Evolutionary conservation across 1,140 invertebrate species (phyloP).

Genomic region (Kradibia gibbosae): DNA sequence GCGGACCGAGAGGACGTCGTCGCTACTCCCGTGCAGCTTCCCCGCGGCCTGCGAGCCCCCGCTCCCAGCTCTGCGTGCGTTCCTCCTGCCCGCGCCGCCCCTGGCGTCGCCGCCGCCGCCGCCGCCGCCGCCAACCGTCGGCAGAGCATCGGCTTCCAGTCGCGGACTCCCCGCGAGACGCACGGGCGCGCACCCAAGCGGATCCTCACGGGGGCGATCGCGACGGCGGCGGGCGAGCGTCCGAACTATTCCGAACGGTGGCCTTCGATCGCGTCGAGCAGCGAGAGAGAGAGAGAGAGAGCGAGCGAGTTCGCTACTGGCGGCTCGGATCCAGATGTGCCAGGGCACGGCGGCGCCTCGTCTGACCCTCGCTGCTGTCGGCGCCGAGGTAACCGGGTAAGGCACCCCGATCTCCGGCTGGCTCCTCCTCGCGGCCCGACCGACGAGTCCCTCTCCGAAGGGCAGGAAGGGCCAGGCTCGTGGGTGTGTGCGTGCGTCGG

Average conservation of each 20-base stretch:
- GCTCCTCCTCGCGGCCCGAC: background rate
- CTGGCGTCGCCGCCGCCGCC: background rate
- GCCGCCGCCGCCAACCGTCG: background rate
- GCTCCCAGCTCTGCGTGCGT: too few species aligned
- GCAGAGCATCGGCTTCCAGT: too few species aligned
- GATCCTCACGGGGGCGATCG: too few species aligned
- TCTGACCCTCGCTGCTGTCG: background rate
- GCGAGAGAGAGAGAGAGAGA: too few species aligned
- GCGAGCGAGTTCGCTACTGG: too few species aligned
- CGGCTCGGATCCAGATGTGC: constrained; percentile 10
- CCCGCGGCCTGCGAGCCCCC: background rate
- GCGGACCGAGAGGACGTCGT: too few species aligned
- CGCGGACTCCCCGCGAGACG: too few species aligned
- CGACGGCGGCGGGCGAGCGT: too few species aligned
- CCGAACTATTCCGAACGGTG: too few species aligned
- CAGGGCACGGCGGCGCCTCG: background rate
- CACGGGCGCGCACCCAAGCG: background rate
- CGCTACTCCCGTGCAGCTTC: background rate
- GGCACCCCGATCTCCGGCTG: background rate
- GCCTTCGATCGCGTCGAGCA: too few species aligned
- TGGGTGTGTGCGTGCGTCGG: too few species aligned
- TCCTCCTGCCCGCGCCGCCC: too few species aligned
- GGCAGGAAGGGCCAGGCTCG: background rate
- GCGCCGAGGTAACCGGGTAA: background rate
- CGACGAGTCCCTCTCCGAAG: background rate